These are phyloP conservation scores for Eupithecia pulchellata DNA, from an alignment of 2,888 invertebrate genomes.

Conservation along the genomic window DNA sequence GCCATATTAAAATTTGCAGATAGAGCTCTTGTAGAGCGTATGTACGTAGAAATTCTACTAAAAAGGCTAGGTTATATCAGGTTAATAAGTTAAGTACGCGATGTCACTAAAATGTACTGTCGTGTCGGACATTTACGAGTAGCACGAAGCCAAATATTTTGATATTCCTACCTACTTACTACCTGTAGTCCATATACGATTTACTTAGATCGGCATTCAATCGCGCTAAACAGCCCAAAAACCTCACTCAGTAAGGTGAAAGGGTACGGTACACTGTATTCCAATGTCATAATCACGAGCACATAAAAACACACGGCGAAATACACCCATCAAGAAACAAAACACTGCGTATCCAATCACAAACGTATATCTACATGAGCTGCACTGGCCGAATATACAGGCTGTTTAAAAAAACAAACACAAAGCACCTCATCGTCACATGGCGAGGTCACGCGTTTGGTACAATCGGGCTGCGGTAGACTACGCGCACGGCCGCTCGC, in stretches of 20 bases:
- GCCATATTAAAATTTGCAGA: not conserved
- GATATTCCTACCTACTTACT: too few relatives aligned
- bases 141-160: not conserved
- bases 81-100: not conserved
- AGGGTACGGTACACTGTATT: slow-evolving; percentile 8
- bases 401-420: slow-evolving; percentile 61
- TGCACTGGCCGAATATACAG: not conserved
- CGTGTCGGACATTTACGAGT: not conserved
- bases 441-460: slow-evolving; percentile 59
- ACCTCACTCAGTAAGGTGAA: slow-evolving; percentile 35
- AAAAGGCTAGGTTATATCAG: not conserved
- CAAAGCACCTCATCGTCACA: slow-evolving; percentile 68
- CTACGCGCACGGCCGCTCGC: slow-evolving; percentile 75
- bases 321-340: not conserved
- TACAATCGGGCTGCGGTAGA: slow-evolving; percentile 67
- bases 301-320: not conserved
- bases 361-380: not conserved
- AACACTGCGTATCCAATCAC: slow-evolving; percentile 3
- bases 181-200: not conserved
- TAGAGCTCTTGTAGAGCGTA: not conserved
- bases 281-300: slow-evolving; percentile 4
- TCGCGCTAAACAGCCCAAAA: not conserved
- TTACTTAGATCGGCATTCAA: not conserved
- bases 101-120: not conserved
- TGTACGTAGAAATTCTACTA: not conserved